These are phyloP conservation scores for Agrotis clavis DNA, from an alignment of 2,888 invertebrate species.

Conservation along the genomic window DNA sequence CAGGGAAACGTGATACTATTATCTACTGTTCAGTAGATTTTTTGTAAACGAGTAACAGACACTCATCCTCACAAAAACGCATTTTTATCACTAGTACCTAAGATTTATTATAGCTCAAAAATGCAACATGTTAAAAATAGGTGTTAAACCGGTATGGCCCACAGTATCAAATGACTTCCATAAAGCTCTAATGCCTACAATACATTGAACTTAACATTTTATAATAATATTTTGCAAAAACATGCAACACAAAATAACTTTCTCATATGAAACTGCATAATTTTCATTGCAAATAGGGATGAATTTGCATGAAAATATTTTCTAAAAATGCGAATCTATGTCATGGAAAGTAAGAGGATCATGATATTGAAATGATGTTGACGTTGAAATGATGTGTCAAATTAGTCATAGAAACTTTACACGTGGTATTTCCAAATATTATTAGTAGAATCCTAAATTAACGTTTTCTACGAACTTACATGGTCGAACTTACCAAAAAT, in stretches of 20 bases:
- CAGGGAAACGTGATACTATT: too few relatives aligned
- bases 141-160: not conserved
- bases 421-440: constrained; percentile 14
- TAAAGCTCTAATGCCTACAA: not conserved
- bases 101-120: not conserved
- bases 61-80: too few relatives aligned
- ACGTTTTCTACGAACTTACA: constrained; percentile 22
- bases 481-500: not conserved
- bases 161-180: not conserved
- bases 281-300: not conserved
- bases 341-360: constrained; percentile 28
- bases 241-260: constrained; percentile 20
- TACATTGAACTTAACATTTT: not conserved
- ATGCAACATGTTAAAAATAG: constrained; percentile 4
- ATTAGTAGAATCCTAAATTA: not conserved
- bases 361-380: constrained; percentile 36
- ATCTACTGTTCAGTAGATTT: too few relatives aligned
- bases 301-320: not conserved
- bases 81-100: too few relatives aligned
- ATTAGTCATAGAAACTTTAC: constrained; percentile 21
- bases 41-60: too few relatives aligned
- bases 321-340: constrained; percentile 9
- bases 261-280: constrained; percentile 16
- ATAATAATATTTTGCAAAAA: constrained; percentile 1
- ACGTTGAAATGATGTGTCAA: constrained; percentile 18